Base-by-base conservation (phyloP, 2,888 invertebrate species). In the Drosophila siamana region DNA sequence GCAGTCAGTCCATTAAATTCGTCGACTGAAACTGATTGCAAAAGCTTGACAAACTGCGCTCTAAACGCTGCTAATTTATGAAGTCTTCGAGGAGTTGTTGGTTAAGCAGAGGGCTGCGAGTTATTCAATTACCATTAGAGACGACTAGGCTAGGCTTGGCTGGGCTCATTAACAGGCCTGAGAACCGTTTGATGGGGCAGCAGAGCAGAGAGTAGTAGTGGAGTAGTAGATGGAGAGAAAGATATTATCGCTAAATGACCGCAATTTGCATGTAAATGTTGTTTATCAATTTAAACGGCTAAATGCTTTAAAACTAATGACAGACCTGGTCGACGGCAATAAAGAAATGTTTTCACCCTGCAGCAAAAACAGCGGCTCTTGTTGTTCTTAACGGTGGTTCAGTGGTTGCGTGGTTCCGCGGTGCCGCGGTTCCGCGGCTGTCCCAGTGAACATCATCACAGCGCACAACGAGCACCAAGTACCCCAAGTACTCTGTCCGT, bases 251-350 rank as follows among this genome's bases (percentile, higher is more conserved):
- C 57, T 70, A 86, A 86, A 86, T 83, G 68, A 81, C 84, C 84
- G 74, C 81, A 88, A 86, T 86, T 86, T 86, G 79, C 88, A 88
- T 86, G 80, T 88, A 78, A 81, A 83, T 81, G 86, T 86, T 86
- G 78, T 78, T 86, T 78, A 88, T 86, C 88, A 85, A 85, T 87
- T 87, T 87, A 78, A 85, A 72, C 82, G 86, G 82, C 80, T 87
- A 86, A 86, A 88, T 86, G 86, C 79, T 56, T 78, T 79, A 71
- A 79, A 80, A 79, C 81, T 86, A 86, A 86, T 88, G 88, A 86
- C 76, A 78, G 79, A 83, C 73, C 52, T 67, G 79, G 65, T 61
- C 72, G 64, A 85, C 70, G 75, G 62, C 75, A 81, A 87, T 80
- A 47, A 85, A 87, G 78, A 84, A 78, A 78, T 72, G 71, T 87